These are phyloP conservation scores for Ophioderma brevispina DNA, from an alignment of 35 echinoderm and acorn worm species.

Conservation along the genomic window DNA sequence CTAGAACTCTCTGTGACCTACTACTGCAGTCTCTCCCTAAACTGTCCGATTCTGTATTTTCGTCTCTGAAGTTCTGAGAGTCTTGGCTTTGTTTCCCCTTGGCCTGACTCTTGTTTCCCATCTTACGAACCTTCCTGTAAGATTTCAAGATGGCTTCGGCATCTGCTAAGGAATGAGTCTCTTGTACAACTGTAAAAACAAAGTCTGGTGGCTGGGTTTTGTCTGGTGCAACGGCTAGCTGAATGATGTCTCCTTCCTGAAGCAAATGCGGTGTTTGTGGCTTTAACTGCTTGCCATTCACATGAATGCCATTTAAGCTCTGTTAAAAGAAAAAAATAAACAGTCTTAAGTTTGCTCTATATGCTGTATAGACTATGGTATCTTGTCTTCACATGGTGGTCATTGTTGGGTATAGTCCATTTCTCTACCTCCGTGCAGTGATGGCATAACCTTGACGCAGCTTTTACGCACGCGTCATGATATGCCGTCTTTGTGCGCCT, in stretches of 20 bases:
- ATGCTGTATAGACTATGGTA: not conserved
- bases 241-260: conserved; percentile 65
- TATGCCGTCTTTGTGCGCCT: not conserved
- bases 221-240: conserved; percentile 65
- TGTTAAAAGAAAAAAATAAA: not conserved
- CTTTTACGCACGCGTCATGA: not conserved
- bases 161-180: conserved; percentile 41
- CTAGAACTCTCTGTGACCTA: not conserved
- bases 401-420: too few relatives aligned
- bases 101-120: conserved; percentile 39
- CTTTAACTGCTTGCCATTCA: conserved; percentile 63
- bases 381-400: not conserved
- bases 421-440: too few relatives aligned
- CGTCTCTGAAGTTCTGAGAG: not conserved
- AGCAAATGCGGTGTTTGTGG: conserved; percentile 38
- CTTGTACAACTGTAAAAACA: conserved; percentile 59
- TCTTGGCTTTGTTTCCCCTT: conserved; percentile 20
- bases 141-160: conserved; percentile 60
- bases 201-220: conserved; percentile 68
- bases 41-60: conserved; percentile 14
- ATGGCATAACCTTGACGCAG: not conserved
- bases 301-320: conserved; percentile 91
- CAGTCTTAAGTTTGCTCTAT: not conserved
- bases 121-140: not conserved
- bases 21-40: not conserved